These are phyloP conservation scores for Numenius arquata DNA, from an alignment of 2,113 vertebrate species.

Conservation along the genomic window DNA sequence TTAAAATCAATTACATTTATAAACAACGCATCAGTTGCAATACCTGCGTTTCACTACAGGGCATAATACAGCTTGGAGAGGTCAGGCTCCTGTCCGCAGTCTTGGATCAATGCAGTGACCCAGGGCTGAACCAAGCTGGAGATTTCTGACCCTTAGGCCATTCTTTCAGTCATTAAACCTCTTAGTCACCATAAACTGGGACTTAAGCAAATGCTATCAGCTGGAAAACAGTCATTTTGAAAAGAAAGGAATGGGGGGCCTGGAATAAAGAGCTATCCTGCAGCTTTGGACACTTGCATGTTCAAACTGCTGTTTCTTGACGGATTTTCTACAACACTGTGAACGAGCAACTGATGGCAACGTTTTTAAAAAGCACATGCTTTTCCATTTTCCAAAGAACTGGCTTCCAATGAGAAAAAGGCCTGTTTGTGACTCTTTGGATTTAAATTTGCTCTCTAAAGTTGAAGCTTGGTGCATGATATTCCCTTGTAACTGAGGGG, in stretches of 20 bases:
- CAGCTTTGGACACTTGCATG: background rate
- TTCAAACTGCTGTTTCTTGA: background rate
- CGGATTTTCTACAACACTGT: rapidly evolving
- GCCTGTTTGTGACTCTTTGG: background rate
- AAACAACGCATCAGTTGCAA: background rate
- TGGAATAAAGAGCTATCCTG: background rate
- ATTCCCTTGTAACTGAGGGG: background rate
- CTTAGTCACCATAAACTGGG: background rate
- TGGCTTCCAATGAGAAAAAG: background rate
- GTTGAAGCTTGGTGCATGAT: background rate
- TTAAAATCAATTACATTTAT: slow-evolving; percentile 25
- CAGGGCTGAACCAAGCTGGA: background rate
- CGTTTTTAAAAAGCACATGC: background rate
- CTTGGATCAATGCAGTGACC: background rate
- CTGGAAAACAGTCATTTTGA: background rate
- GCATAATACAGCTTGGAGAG: background rate
- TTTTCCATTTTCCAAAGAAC: background rate
- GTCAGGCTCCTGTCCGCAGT: background rate
- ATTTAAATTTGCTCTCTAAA: background rate
- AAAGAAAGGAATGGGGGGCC: background rate
- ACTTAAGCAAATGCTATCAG: background rate
- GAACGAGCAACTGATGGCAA: background rate
- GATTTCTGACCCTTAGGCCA: background rate
- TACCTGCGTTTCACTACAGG: background rate
- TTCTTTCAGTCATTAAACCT: background rate